Evolutionary conservation across 2,113 vertebrate genomes (phyloP).

Genomic region (Hymenochirus boettgeri): DNA sequence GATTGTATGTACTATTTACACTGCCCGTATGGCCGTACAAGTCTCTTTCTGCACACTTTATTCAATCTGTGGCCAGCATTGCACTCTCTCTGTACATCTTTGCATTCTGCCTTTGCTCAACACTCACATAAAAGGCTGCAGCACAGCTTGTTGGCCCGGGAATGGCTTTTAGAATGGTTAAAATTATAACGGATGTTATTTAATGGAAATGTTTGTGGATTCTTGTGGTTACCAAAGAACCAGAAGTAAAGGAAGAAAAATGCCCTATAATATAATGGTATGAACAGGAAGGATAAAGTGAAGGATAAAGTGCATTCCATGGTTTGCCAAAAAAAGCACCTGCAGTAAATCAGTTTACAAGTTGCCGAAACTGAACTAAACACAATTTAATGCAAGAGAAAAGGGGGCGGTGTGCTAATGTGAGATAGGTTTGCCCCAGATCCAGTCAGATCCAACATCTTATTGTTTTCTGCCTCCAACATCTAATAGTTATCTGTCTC

Average conservation of each 20-base stretch:
- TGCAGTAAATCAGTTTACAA: neutral
- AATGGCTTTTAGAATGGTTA: neutral
- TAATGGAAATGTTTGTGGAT: conserved; percentile 1
- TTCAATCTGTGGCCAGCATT: neutral
- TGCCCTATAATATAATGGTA: neutral
- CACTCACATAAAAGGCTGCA: too few relatives aligned
- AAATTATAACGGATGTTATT: neutral
- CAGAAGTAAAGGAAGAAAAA: neutral
- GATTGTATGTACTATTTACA: too few relatives aligned
- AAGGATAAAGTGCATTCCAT: neutral
- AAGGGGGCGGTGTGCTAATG: too few relatives aligned
- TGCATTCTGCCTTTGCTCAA: neutral
- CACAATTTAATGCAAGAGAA: too few relatives aligned
- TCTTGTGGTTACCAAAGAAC: neutral
- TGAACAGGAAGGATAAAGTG: neutral
- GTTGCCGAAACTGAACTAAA: too few relatives aligned
- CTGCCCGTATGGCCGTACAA: too few relatives aligned
- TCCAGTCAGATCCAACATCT: too few relatives aligned
- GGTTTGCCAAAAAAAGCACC: neutral
- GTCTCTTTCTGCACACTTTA: too few relatives aligned
- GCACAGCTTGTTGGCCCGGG: too few relatives aligned
- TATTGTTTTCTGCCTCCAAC: too few relatives aligned
- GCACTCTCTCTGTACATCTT: neutral
- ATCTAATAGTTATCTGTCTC: too few relatives aligned
- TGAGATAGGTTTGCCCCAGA: too few relatives aligned